phyloP scores from a whole-genome alignment of 1,140 invertebrate species.

The Brachystomella parvula region DNA sequence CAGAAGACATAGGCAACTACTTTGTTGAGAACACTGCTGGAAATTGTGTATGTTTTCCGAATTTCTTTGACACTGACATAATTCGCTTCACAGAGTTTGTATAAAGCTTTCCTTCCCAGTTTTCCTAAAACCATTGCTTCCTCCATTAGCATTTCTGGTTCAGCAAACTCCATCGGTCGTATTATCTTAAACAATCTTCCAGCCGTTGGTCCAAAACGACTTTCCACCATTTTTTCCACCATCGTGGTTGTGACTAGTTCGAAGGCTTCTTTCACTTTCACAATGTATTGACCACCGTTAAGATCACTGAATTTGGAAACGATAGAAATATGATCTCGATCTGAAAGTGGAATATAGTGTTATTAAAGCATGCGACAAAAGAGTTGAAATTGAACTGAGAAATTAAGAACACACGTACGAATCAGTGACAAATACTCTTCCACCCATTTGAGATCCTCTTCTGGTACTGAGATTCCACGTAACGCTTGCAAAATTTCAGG shows the following conservation, averaged over 20 bases:
- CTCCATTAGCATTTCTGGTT: not conserved
- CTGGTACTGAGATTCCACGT: not conserved
- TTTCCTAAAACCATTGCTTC: not conserved
- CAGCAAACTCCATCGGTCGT: not conserved
- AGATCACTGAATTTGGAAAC: not conserved
- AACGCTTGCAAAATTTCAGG: not conserved
- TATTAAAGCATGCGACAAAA: not conserved
- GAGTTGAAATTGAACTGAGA: not conserved
- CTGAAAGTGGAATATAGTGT: not conserved
- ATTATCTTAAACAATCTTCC: not conserved
- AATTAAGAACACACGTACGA: not conserved
- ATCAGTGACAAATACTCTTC: not conserved
- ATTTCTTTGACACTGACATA: constrained; percentile 2
- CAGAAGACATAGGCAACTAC: not conserved
- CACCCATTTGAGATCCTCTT: not conserved
- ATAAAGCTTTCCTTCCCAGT: not conserved
- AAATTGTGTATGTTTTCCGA: constrained; percentile 2
- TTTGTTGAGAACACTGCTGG: not conserved
- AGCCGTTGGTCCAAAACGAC: not conserved
- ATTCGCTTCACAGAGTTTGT: not conserved
- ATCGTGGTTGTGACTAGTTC: not conserved
- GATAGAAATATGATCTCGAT: not conserved
- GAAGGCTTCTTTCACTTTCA: not conserved
- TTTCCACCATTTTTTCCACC: not conserved
- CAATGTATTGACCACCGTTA: not conserved